These are phyloP conservation scores for Labeo rohita DNA, from an alignment of 2,113 vertebrate species.

Conservation along the genomic window DNA sequence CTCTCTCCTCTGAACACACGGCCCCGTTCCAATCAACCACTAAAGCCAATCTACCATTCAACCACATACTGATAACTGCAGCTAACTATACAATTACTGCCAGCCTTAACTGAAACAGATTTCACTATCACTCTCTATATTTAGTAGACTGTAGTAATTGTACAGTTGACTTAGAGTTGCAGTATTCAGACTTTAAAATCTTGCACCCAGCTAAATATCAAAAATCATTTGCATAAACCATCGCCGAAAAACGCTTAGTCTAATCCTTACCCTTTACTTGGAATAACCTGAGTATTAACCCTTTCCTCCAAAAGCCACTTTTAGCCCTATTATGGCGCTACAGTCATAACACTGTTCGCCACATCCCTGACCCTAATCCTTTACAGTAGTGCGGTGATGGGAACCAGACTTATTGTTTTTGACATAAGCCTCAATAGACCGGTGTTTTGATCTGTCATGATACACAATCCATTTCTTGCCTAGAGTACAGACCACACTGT, in stretches of 20 bases:
- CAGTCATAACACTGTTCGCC: not conserved
- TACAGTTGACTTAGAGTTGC: not conserved
- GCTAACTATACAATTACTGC: not conserved
- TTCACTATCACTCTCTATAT: not conserved
- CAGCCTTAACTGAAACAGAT: not conserved
- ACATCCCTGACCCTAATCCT: conserved; percentile 30
- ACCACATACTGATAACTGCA: not conserved
- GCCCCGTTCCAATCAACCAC: not conserved
- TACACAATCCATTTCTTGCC: conserved; percentile 24
- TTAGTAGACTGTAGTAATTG: not conserved
- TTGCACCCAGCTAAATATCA: not conserved
- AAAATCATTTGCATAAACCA: conserved; percentile 16
- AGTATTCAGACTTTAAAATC: not conserved
- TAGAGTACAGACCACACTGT: conserved; percentile 10
- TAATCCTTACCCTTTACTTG: conserved; percentile 9
- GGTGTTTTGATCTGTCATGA: conserved; percentile 36
- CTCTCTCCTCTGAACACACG: not conserved
- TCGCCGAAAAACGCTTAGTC: not conserved
- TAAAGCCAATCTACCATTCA: conserved; percentile 1
- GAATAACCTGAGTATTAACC: not conserved
- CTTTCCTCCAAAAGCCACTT: conserved; percentile 9
- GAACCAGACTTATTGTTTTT: conserved; percentile 32
- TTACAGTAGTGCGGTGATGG: not conserved
- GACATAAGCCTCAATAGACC: conserved; percentile 8
- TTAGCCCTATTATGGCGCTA: not conserved